These are phyloP conservation scores for Apeltes quadracus DNA, from an alignment of 2,113 vertebrate species.

Conservation along the genomic window DNA sequence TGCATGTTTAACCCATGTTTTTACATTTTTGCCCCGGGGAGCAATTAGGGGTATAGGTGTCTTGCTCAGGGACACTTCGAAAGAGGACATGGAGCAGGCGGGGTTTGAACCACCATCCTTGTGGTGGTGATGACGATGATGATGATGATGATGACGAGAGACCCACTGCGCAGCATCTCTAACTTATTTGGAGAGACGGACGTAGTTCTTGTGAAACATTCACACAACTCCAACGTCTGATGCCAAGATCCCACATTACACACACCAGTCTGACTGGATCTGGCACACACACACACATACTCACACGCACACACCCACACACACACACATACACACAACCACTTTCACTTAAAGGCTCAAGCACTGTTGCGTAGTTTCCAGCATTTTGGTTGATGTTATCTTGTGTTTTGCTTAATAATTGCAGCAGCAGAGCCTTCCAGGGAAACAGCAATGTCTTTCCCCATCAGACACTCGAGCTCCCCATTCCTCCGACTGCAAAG, in stretches of 20 bases:
- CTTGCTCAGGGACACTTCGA: too few species aligned
- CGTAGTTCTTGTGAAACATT: slow-evolving; percentile 29
- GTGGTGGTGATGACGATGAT: slow-evolving; percentile 9
- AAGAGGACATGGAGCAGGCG: too few species aligned
- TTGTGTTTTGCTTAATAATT: slow-evolving; percentile 6
- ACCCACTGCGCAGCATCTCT: neutral
- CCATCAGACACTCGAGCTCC: neutral
- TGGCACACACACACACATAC: neutral
- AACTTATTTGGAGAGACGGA: neutral
- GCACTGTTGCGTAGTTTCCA: neutral
- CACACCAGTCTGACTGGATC: slow-evolving; percentile 17
- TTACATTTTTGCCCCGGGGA: too few species aligned
- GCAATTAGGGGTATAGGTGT: too few species aligned
- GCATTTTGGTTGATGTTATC: neutral
- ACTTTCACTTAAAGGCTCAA: neutral
- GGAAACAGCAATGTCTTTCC: neutral
- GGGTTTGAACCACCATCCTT: too few species aligned
- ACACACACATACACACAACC: neutral
- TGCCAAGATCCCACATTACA: slow-evolving; percentile 15
- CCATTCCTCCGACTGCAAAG: neutral
- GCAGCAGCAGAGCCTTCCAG: neutral
- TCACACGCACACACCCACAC: neutral
- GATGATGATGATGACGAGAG: neutral
- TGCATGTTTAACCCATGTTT: too few species aligned
- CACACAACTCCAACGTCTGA: neutral